A percentile compares a stretch with the other conserved stretches of the same genome.
Conservation (phyloP, 2,888 invertebrate species). For the Zygogramma bicolorata region DNA sequence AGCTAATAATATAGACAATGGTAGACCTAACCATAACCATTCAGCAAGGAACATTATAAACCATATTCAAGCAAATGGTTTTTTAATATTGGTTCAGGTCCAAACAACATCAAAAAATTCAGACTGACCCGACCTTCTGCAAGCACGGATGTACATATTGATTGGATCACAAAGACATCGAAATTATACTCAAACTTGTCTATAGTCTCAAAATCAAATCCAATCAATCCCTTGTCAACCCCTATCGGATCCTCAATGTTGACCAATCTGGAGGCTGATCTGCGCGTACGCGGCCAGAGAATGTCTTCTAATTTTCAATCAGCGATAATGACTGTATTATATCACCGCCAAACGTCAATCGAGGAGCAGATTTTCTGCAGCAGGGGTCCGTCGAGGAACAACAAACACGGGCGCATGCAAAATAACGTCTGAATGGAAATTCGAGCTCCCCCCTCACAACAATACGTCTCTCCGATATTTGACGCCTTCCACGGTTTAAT, state of each 20-base stretch:
- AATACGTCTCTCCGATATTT: constrained; percentile 56
- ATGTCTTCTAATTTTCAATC: constrained; percentile 10
- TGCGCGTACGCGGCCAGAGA: not conserved
- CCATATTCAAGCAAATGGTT: too few species aligned
- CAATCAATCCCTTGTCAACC: not conserved
- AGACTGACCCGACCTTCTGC: too few species aligned
- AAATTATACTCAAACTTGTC: too few species aligned
- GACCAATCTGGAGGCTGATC: not conserved
- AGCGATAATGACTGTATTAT: constrained; percentile 11
- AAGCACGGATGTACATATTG: too few species aligned
- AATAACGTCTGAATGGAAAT: constrained; percentile 56
- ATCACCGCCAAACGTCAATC: constrained; percentile 21
- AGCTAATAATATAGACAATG: too few species aligned
- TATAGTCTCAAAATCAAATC: not conserved
- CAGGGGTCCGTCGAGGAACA: constrained; percentile 44
- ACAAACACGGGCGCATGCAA: constrained; percentile 53
- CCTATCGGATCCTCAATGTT: not conserved
- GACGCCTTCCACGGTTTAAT: constrained; percentile 61
- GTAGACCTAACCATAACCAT: too few species aligned
- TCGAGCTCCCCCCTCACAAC: constrained; percentile 51
- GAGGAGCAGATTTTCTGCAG: constrained; percentile 34
- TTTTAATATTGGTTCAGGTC: too few species aligned
- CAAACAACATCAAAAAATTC: too few species aligned
- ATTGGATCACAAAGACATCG: too few species aligned
- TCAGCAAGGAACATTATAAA: too few species aligned